Base-by-base conservation (phyloP, 1,140 invertebrate species). In the Parasteatoda tepidariorum region DNA sequence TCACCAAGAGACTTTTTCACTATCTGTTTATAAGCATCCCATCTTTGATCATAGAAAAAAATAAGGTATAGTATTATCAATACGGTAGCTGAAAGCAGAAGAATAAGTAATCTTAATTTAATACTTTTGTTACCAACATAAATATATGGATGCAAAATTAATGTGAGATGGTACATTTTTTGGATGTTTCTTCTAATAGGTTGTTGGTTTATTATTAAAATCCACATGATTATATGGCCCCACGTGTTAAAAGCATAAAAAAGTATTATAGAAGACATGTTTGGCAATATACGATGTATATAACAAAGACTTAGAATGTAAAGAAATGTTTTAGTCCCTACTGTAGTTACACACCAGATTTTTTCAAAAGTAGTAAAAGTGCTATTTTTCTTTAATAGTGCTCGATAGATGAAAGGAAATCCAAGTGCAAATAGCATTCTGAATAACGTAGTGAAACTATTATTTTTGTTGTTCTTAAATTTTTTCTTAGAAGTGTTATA, bases 11-110 rank as follows among this genome's bases (percentile, higher is more conserved):
- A 18, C n/a, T 26, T 18, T 73, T 55, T 18, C 2, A 73, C 1
- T 5, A 30, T 1, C 4, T 22, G 3, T 13, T 2, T 13, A 3
- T 28, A 24, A 6, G 3, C 34, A 6, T 30, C 28, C 68, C 68
- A 73, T 26, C 31, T 33, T 55, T 73, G 41, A 28, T 31, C 18
- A 57, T 55, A 73, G 68, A 73, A 73, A 31, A n/a, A 73, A 24
- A 31, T 9, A 0, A 13, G 7, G 18, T 73, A 48, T 22, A 73
- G 54, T 2, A 3, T 15, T 18, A 57, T 0, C 33, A 55, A 18
- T 30, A 57, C 6, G 7, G n/a, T 2, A 33, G 24, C 30, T 15
- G 54, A 6, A 18, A 30, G 7, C 26, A 31, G 11, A 9, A 57
- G n/a, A 7, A 73, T 18, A 15, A 73, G 11, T n/a, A 73, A 22